Base-by-base conservation (phyloP, 1,140 invertebrate species). In the Cydia strobilella region DNA sequence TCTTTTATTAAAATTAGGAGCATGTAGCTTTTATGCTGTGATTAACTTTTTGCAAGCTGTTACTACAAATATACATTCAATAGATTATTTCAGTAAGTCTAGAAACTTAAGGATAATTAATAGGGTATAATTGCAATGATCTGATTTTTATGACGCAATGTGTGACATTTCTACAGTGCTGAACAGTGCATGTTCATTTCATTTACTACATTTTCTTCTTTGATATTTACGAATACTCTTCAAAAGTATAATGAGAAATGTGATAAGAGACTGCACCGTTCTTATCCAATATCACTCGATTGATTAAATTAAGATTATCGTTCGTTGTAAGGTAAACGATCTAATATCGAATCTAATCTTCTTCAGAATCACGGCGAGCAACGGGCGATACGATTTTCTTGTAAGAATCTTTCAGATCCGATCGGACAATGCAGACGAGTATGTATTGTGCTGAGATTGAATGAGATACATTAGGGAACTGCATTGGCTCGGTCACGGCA, bases 301-400 rank as follows among this genome's bases (percentile, higher is more conserved):
- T 59, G 54, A 59, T 59, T 59, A 59, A 59, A 59, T 59, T 59
- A 59, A 23, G 20, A 59, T 59, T 59, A 59, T 59, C 54, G 6
- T 59, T 23, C 54, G 51, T 59, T 59, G 54, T 23, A 59, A 59
- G 20, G 20, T 6, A 59, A 59, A 59, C 20, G 54, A 23, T 59
- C 54, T 59, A 0, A 23, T 59, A 59, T 59, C 6, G 54, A 12
- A 59, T 23, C 20, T 59, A 23, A 59, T 59, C 54, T 59, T 59
- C 18, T 23, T 23, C 20, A 20, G 54, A 59, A 59, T 59, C 54
- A 59, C 54, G 18, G 54, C 54, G 54, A 59, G 54, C 48, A 9
- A n/a, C 48, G 42, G 12, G 42, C 54, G 54, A 59, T 59, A 59
- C 54, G 23, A 59, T 59, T 23, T 59, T 23, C 18, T 59, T 23